Percentiles rank a stretch among this genome's conserved stretches.
These are phyloP conservation scores for Heliconius hermathena DNA, from an alignment of 1,140 invertebrate species.

Conservation along the genomic window DNA sequence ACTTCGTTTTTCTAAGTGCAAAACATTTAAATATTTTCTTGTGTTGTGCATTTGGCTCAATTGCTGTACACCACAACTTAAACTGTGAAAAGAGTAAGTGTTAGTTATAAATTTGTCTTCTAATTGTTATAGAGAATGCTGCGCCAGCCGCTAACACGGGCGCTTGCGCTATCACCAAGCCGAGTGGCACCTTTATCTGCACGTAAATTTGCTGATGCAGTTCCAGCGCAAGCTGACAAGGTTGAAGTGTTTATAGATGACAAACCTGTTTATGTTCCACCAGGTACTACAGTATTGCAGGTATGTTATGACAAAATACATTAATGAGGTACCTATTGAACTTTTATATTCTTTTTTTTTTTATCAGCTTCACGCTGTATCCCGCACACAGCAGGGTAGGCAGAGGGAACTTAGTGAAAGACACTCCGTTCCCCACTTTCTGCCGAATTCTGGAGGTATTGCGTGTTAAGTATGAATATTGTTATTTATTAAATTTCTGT, in stretches of 20 bases:
- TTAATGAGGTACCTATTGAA: neutral
- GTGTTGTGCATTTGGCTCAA: neutral
- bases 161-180: constrained; percentile 72
- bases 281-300: constrained; percentile 98
- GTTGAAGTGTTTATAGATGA: constrained; percentile 99
- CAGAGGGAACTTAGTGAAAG: too few species aligned
- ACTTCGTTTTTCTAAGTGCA: constrained; percentile 2
- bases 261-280: constrained; percentile 95
- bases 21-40: neutral
- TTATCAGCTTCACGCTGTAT: too few species aligned
- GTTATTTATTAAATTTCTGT: neutral
- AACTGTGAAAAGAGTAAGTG: neutral
- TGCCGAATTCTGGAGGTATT: too few species aligned
- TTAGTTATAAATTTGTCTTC: constrained; percentile 22
- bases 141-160: constrained; percentile 82
- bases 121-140: constrained; percentile 82
- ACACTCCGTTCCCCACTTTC: too few species aligned
- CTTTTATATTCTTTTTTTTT: too few species aligned
- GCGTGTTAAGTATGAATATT: too few species aligned
- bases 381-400: too few species aligned
- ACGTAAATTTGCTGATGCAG: constrained; percentile 65
- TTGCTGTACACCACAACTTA: neutral
- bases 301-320: constrained; percentile 78
- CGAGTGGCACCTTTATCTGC: constrained; percentile 69
- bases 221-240: constrained; percentile 86